A percentile compares a stretch with the other conserved stretches of the same genome.
phyloP scores from a whole-genome alignment of 2,797 vertebrate species.

The Podarcis lilfordi region DNA sequence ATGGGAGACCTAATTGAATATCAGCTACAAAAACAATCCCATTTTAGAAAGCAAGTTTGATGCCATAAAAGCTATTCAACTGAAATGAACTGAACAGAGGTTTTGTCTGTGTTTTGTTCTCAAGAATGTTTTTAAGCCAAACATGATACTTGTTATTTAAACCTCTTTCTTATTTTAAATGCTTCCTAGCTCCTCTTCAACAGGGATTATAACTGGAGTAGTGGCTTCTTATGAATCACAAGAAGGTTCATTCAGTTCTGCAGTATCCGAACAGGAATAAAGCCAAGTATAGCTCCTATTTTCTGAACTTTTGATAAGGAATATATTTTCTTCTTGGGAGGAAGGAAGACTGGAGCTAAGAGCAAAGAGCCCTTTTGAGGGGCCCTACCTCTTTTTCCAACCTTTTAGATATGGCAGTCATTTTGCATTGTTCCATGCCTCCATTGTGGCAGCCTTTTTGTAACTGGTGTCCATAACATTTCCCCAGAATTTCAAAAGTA shows the following conservation, averaged over 20 bases:
- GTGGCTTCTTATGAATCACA: constrained; percentile 28
- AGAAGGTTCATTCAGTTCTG: constrained; percentile 25
- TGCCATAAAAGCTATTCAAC: background rate
- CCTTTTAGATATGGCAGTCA: too few relatives aligned
- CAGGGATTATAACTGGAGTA: constrained; percentile 1
- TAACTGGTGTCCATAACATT: too few relatives aligned
- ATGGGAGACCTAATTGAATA: background rate
- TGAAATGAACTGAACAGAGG: background rate
- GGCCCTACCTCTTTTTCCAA: too few relatives aligned
- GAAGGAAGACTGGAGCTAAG: background rate
- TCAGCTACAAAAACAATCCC: too few relatives aligned
- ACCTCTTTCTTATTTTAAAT: rapidly evolving
- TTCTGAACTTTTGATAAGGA: constrained; percentile 7
- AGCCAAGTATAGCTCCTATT: constrained; percentile 52
- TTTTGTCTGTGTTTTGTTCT: background rate
- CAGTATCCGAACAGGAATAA: constrained; percentile 17
- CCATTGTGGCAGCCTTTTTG: too few relatives aligned
- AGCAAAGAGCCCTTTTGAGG: too few relatives aligned
- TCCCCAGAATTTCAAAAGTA: too few relatives aligned
- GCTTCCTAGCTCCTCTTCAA: constrained; percentile 8
- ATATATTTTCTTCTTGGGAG: background rate
- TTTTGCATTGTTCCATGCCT: too few relatives aligned
- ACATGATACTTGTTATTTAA: background rate
- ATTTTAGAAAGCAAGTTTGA: background rate
- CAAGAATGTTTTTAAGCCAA: background rate